Percentiles rank a stretch among this genome's conserved stretches.
These are phyloP conservation scores for Ariolimax columbianus DNA, from an alignment of 2,888 invertebrate species.

Conservation along the genomic window DNA sequence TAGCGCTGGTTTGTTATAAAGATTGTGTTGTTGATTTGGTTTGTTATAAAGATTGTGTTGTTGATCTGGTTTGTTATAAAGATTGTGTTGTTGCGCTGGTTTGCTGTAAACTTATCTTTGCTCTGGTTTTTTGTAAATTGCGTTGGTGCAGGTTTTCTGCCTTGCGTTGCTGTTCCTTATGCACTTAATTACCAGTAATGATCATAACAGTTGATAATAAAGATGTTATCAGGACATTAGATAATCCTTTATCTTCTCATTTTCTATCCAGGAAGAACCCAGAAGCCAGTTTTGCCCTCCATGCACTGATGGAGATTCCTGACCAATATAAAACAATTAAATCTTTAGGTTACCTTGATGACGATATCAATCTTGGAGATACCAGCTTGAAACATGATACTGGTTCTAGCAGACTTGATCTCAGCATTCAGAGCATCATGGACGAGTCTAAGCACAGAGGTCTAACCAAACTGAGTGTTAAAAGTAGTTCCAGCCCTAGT, in stretches of 20 bases:
- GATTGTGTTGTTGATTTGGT: too few species aligned
- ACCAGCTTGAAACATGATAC: not conserved
- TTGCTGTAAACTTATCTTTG: too few species aligned
- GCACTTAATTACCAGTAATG: too few species aligned
- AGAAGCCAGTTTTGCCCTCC: conserved; percentile 79
- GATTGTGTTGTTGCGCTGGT: too few species aligned
- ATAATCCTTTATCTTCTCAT: not conserved
- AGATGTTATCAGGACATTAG: too few species aligned
- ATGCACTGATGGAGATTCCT: conserved; percentile 81
- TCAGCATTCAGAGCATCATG: not conserved
- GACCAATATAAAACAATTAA: conserved; percentile 79
- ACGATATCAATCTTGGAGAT: not conserved
- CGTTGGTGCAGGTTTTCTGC: too few species aligned
- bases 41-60: too few species aligned
- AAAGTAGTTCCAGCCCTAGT: not conserved
- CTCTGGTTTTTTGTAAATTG: too few species aligned
- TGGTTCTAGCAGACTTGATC: not conserved
- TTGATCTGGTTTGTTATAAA: too few species aligned
- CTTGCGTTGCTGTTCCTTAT: too few species aligned
- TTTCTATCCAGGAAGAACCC: conserved; percentile 67
- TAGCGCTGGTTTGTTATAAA: too few species aligned
- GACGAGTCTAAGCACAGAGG: not conserved
- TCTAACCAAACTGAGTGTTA: not conserved
- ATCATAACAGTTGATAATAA: too few species aligned
- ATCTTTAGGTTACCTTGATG: conserved; percentile 65